Conservation (phyloP, 2,113 vertebrate genomes). For the Sminthopsis crassicaudata region DNA sequence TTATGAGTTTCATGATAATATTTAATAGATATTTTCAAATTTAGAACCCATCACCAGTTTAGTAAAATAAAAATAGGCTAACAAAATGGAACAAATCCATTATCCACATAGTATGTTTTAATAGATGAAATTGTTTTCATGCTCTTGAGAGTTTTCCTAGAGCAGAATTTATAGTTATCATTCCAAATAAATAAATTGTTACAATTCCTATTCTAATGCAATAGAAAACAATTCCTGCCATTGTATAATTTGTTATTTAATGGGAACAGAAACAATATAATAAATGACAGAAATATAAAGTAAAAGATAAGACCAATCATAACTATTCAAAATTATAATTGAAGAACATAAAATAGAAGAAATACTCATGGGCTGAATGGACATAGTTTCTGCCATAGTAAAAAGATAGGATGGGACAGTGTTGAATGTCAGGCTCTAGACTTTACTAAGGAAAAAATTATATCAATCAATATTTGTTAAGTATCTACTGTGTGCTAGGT, state of each 20-base stretch:
- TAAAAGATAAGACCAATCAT: background rate
- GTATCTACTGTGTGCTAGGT: background rate
- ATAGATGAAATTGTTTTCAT: constrained; percentile 30
- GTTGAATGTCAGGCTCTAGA: background rate
- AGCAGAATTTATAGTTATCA: constrained; percentile 5
- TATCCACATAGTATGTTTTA: constrained; percentile 15
- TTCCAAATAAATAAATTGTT: constrained; percentile 20
- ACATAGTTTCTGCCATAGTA: background rate
- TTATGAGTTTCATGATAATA: background rate
- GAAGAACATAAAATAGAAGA: background rate
- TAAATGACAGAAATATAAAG: background rate
- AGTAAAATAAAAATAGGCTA: constrained; percentile 45
- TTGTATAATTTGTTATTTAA: background rate
- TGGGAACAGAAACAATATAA: background rate
- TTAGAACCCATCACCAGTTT: background rate
- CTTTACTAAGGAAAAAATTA: background rate
- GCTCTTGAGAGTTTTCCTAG: constrained; percentile 15
- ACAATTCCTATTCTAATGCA: background rate
- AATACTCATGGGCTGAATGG: background rate
- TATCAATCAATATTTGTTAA: background rate
- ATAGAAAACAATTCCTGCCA: background rate
- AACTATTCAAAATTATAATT: background rate
- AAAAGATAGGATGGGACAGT: background rate
- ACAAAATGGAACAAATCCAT: constrained; percentile 18
- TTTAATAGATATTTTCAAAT: constrained; percentile 19